Conservation (phyloP, 2,113 vertebrate genomes). For the Plecturocebus donacophilus region DNA sequence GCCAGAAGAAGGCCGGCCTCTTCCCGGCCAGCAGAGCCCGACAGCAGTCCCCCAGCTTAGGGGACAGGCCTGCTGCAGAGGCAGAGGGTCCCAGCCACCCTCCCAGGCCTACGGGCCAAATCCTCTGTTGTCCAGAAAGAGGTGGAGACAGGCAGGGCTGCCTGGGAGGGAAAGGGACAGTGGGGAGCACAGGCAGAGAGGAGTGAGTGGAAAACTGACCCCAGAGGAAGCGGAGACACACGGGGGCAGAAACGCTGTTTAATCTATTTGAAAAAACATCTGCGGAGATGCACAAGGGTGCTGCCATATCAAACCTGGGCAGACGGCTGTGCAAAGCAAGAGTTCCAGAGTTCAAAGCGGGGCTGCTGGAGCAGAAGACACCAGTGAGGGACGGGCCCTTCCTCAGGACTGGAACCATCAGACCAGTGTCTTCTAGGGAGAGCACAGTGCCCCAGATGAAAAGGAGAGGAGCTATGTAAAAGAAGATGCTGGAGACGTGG, state of each 20-base stretch:
- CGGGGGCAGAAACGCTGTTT: accelerated
- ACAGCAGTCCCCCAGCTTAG: accelerated
- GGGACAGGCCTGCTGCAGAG: accelerated
- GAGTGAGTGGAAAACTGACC: too few species aligned
- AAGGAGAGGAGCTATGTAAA: too few species aligned
- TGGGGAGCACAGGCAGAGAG: background rate
- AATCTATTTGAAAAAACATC: accelerated
- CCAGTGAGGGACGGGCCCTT: background rate
- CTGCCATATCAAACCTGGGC: accelerated
- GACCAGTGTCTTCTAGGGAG: background rate
- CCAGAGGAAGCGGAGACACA: background rate
- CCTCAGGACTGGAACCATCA: too few species aligned
- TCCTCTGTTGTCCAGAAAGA: background rate
- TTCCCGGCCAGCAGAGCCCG: background rate
- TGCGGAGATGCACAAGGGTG: accelerated
- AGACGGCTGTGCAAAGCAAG: accelerated
- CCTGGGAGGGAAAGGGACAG: accelerated
- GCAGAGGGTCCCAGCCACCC: accelerated
- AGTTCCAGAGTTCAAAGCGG: too few species aligned
- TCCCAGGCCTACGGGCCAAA: accelerated
- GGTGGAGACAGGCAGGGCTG: background rate
- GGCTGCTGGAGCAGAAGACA: background rate
- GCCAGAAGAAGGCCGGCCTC: accelerated
- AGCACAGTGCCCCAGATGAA: background rate
- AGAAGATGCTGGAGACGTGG: accelerated